Evolutionary conservation across 2,113 vertebrate species (phyloP).

Genomic region (Hyla sarda): DNA sequence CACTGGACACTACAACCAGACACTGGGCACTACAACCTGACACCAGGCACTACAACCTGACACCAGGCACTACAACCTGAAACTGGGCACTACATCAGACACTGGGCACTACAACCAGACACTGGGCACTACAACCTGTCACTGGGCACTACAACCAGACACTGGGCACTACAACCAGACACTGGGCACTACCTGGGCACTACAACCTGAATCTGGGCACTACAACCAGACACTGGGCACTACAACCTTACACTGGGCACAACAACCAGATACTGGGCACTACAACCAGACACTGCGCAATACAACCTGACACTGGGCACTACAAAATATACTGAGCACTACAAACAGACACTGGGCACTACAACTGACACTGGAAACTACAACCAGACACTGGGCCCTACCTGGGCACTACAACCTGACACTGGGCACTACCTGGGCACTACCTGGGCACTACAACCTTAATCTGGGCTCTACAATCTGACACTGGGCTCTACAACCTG

Average conservation of each 20-base stretch:
- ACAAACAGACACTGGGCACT: background rate
- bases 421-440: too few species aligned
- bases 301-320: background rate
- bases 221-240: background rate
- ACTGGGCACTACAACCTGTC: background rate
- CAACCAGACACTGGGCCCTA: background rate
- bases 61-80: background rate
- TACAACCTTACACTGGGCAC: background rate
- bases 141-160: background rate
- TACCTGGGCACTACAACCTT: background rate
- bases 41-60: background rate
- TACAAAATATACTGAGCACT: background rate
- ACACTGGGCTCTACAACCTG: too few species aligned
- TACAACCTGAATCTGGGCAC: background rate
- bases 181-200: background rate
- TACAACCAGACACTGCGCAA: background rate
- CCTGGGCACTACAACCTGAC: background rate
- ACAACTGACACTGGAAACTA: background rate
- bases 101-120: too few species aligned
- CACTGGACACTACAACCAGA: too few species aligned
- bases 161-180: background rate
- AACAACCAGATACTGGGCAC: background rate
- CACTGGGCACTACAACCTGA: background rate
- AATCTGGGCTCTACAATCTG: background rate
- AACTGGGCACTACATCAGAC: background rate